Evolutionary conservation across 2,797 vertebrate genomes (phyloP).

Genomic region (Oreonectes daqikongensis): DNA sequence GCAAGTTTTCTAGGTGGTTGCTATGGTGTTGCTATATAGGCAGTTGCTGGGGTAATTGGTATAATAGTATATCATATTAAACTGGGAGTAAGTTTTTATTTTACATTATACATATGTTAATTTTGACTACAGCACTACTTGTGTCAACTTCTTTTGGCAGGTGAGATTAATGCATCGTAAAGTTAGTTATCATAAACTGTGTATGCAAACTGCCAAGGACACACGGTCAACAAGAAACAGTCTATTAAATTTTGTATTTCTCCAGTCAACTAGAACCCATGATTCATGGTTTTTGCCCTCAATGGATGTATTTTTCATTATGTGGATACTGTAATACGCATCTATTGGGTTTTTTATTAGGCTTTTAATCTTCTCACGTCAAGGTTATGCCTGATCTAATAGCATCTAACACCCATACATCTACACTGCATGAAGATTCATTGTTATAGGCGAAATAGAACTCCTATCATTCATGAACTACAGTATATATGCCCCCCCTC

Average conservation of each 20-base stretch:
- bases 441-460: conserved; percentile 28
- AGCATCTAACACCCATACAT: conserved; percentile 28
- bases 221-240: conserved; percentile 16
- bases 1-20: not conserved
- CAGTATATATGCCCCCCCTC: not conserved
- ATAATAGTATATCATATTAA: no score
- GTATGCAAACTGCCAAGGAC: conserved; percentile 27
- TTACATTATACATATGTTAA: no score
- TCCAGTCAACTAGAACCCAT: not conserved
- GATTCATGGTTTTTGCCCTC: conserved; percentile 16
- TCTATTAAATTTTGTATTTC: conserved; percentile 11
- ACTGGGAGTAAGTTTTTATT: no score
- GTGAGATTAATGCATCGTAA: conserved; percentile 29
- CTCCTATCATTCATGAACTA: not conserved
- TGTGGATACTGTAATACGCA: not conserved
- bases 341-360: conserved; percentile 26
- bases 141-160: not conserved
- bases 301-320: conserved; percentile 25
- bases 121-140: no score
- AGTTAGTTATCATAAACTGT: not conserved
- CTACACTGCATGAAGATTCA: conserved; percentile 26
- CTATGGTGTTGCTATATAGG: not conserved
- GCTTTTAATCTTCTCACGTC: conserved; percentile 32
- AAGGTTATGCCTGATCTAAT: conserved; percentile 36
- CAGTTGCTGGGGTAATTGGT: not conserved